Base-by-base conservation (phyloP, 2,113 vertebrate species). In the Clupea harengus region DNA sequence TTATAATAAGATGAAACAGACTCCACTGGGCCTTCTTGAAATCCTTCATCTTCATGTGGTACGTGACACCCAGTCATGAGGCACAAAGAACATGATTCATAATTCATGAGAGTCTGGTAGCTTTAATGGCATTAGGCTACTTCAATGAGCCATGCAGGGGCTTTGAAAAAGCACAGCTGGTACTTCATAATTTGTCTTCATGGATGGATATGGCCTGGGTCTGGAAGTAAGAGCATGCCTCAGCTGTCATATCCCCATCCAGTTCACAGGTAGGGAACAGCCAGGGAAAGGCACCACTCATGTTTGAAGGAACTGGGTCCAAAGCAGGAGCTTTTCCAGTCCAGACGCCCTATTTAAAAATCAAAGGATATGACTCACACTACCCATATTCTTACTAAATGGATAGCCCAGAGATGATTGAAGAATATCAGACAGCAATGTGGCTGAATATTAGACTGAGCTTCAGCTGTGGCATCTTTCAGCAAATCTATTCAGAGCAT, bases 71-170 rank as follows among this genome's bases (percentile, higher is more conserved):
- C 64, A 28, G 64, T 13, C 25, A 9, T 72, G 64, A 28, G 64
- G 64, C n/a, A 90, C 84, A 90, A 88, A 90, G 89, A n/a, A 80
- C 46, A 84, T 90, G 57, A 87, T 88, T 87, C 84, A 90, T 90
- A 88, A 90, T 87, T 81, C 82, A 90, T 90, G 89, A 81, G 83
- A 83, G 86, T 87, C 89, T 90, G 87, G 67, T 90, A 83, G 84
- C 84, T 90, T 86, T 87, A 90, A 90, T 88, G 81, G 87, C 81
- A 85, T 90, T 90, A 88, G 82, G 39, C 67, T 86, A 83, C 67
- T 87, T 90, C 87, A 88, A 78, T 88, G 81, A 57, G 67, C 78
- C 32, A 81, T 81, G 80, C 86, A 81, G 64, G 13, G 82, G 47
- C 81, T 87, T 84, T 81, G 87, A 83, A 86, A 88, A 87, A 45